Evolutionary conservation across 2,113 vertebrate genomes (phyloP).

Genomic region (Hippoglossus stenolepis): DNA sequence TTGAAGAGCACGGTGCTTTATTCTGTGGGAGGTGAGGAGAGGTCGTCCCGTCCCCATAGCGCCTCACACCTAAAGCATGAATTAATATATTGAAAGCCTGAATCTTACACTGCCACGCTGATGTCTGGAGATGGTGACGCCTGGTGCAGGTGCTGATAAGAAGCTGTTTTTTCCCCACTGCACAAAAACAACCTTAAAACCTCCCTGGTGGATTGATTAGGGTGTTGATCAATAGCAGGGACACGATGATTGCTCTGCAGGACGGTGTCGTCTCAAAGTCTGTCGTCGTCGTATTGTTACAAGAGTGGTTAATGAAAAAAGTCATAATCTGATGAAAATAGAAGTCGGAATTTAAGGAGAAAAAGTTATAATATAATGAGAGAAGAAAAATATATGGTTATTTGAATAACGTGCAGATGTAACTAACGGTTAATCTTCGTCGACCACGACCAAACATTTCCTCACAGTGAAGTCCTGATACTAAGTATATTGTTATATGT

Average conservation of each 20-base stretch:
- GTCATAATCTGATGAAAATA: too few relatives aligned
- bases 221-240: slow-evolving; percentile 49
- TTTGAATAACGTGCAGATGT: too few relatives aligned
- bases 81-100: slow-evolving; percentile 3
- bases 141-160: slow-evolving; percentile 38
- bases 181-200: slow-evolving; percentile 49
- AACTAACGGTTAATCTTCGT: too few relatives aligned
- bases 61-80: not conserved
- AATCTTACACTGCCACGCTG: slow-evolving; percentile 8
- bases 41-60: slow-evolving; percentile 6
- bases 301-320: too few relatives aligned
- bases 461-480: too few relatives aligned
- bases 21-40: not conserved
- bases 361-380: too few relatives aligned
- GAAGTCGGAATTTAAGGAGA: too few relatives aligned
- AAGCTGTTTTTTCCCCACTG: not conserved
- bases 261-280: not conserved
- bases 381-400: too few relatives aligned
- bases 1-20: slow-evolving; percentile 20
- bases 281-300: not conserved
- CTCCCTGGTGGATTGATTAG: slow-evolving; percentile 32
- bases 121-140: slow-evolving; percentile 20
- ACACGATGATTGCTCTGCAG: slow-evolving; percentile 46
- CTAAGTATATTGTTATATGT: too few relatives aligned
- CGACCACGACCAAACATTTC: too few relatives aligned